Evolutionary conservation across 2,113 vertebrate species (phyloP).

Genomic region (Trogon surrucura): DNA sequence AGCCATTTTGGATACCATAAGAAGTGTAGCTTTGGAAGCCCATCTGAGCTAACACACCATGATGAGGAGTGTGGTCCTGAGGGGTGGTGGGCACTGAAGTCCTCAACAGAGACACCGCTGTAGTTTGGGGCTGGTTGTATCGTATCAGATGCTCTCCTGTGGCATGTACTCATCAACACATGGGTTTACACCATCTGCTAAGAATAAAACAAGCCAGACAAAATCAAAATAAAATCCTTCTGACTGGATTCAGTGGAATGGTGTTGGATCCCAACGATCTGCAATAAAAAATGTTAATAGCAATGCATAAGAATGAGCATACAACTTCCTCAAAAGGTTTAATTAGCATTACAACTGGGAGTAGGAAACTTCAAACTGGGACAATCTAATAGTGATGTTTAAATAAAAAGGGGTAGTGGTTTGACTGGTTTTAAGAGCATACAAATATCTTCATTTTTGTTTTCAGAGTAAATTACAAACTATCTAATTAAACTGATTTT

Average conservation of each 20-base stretch:
- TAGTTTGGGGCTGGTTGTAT: neutral
- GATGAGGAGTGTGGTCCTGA: neutral
- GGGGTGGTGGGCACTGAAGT: neutral
- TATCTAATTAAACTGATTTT: constrained; percentile 9
- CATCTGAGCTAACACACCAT: neutral
- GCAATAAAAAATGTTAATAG: constrained; percentile 45
- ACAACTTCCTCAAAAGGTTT: constrained; percentile 35
- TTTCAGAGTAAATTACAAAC: neutral
- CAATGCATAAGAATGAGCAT: constrained; percentile 8
- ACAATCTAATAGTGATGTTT: neutral
- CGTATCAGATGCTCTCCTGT: neutral
- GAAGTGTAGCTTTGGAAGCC: neutral
- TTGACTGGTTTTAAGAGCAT: neutral
- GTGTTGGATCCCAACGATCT: neutral
- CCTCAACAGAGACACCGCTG: neutral
- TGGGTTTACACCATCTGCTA: constrained; percentile 47
- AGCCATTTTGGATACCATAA: neutral
- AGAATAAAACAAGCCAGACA: constrained; percentile 59
- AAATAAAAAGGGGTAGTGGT: neutral
- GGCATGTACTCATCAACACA: constrained; percentile 22
- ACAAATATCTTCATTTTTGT: neutral
- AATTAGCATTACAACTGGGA: constrained; percentile 28
- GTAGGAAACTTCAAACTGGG: constrained; percentile 30
- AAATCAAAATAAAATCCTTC: constrained; percentile 55
- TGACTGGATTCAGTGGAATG: constrained; percentile 22